Evolutionary conservation across 2,888 invertebrate genomes (phyloP), one percentile per base, ranked within the genome.

Genomic region (Chloroclysta siterata): DNA sequence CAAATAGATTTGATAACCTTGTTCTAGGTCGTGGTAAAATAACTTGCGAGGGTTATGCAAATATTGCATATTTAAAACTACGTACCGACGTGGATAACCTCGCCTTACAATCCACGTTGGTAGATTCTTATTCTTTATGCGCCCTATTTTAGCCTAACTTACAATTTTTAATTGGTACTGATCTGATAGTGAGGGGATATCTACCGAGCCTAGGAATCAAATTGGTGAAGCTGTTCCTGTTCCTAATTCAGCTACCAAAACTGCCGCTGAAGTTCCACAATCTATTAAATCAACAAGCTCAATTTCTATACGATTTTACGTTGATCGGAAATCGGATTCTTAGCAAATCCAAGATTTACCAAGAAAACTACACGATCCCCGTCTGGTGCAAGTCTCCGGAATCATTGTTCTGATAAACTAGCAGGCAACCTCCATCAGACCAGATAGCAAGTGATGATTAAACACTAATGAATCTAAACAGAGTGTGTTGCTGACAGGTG

Each of bases 21-120:
- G 44, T 53, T 60, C 60, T 61, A 65, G 53, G 53, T 65, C 64
- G 53, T 60, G 48, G 53, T 54, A 56, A 60, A 63, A 46, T 48
- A 52, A 53, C 48, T 55, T 42, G 36, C 36, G 13, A 44, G 53
- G 36, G 47, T 52, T 44, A 52, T 58, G 54, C 50, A 51, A 50
- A 57, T 57, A 60, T 48, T 46, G 41, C 58, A 50, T 53, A 53
- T 60, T 46, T 39, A 54, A 28, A 39, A 44, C 33, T 51, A 51
- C 22, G 42, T 17, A 61, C 28, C 39, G 28, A 44, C 50, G 39
- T 11, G 39, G 33, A 48, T 48, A 41, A 53, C 47, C 47, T 60
- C 47, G 39, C 15, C 14, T 17, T 29, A 41, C 10, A 17, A 47
- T 41, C n/a, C 13, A 47, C 33, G 41, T 46, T 22, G 58, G 29